Percentiles rank a stretch among this genome's conserved stretches.
Conservation (phyloP, 2,113 vertebrate genomes). For the Lipotes vexillifer region DNA sequence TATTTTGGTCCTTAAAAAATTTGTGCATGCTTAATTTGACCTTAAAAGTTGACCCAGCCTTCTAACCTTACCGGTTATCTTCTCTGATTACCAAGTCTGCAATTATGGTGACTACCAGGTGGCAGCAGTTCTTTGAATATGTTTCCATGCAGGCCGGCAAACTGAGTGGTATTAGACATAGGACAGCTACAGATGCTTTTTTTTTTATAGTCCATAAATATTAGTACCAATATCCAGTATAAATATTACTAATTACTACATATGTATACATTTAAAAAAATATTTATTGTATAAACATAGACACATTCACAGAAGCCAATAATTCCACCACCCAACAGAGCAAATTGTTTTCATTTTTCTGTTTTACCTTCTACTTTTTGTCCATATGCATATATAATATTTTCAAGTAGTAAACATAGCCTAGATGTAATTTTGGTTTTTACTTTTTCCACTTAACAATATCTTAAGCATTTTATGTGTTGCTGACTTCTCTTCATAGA, state of each 20-base stretch:
- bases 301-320: conserved; percentile 1
- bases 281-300: conserved; percentile 30
- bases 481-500: background rate
- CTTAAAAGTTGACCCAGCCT: background rate
- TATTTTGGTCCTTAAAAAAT: background rate
- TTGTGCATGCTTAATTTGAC: background rate
- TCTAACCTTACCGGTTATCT: background rate
- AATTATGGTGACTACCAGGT: background rate
- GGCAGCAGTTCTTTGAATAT: background rate
- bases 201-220: background rate
- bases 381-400: conserved; percentile 18
- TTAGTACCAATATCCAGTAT: background rate
- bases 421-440: background rate
- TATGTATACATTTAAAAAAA: background rate
- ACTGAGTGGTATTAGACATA: background rate
- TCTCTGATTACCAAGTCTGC: background rate
- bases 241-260: conserved; percentile 8
- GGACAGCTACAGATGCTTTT: background rate
- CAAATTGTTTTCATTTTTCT: conserved; percentile 47
- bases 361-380: conserved; percentile 40
- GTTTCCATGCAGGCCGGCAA: background rate
- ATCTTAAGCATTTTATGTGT: background rate
- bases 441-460: background rate
- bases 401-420: background rate
- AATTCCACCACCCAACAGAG: background rate